Evolutionary conservation across 2,888 invertebrate species (phyloP), one percentile per base, ranked within the genome.

Genomic region (Drosophila demipolita): DNA sequence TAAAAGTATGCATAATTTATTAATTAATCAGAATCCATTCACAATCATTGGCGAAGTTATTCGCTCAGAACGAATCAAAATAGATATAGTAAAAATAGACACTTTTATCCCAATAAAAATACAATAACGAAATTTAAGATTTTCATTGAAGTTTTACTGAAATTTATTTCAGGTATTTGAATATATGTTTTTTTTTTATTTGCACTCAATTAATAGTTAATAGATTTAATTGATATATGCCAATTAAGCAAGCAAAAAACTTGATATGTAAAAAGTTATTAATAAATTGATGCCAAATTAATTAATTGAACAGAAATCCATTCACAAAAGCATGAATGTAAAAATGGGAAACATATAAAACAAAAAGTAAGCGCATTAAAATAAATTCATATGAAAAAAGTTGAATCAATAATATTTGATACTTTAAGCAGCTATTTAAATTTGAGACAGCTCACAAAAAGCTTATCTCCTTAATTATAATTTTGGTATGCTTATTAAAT

Each of bases 361-460:
- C 17, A 15, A 6, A 20, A 32, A 5, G 17, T 20, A 32, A 17
- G 3, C 0, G 12, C 40, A 9, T 15, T 4, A 8, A 40, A 40
- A 29, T 15, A 29, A 40, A 55, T 55, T 29, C 2, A 15, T 15
- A 15, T 29, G 40, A 5, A 36, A 1, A 2, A 36, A 15, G 7
- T 26, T 17, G 0, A n/a, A 26, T 29, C 29, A 53, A 23, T 12
- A 35, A 7, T 5, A 32, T 68, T 68, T 68, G 32, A 40, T 52
- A 62, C 57, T 70, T 71, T 59, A 42, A 26, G 53, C 48, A 12
- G 2, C 7, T 15, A 17, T 36, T 23, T 6, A 15, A 54, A 17
- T 54, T 6, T 54, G 26, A 3, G 26, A 29, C 33, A 32, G 23
- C 26, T 52, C 29, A 20, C 1, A 45, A 20, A 45, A 12, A 12